Percentiles rank a stretch among this genome's conserved stretches.
Evolutionary conservation across 2,888 invertebrate species (phyloP).

Genomic region (Molorchus minor): DNA sequence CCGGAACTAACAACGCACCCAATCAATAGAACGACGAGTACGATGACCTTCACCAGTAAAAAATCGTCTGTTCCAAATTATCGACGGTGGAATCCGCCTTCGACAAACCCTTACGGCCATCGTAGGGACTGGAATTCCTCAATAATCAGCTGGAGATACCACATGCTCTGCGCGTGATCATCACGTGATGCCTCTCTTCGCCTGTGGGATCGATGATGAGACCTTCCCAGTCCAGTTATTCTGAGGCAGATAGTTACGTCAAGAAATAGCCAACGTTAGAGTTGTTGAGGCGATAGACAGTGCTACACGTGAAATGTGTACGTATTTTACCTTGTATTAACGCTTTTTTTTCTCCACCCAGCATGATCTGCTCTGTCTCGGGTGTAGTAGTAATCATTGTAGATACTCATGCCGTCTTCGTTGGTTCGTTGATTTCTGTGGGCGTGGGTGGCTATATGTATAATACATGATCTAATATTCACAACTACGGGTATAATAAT

Average conservation of each 20-base stretch:
- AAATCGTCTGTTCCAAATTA: not conserved
- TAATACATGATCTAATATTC: no score
- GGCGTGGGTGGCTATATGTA: no score
- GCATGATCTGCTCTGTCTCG: constrained; percentile 13
- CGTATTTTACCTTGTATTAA: constrained; percentile 43
- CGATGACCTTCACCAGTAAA: not conserved
- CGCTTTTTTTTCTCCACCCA: constrained; percentile 10
- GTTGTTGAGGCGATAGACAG: constrained; percentile 35
- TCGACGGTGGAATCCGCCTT: constrained; percentile 1
- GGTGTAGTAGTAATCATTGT: no score
- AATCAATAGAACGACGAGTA: no score
- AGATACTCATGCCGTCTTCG: no score
- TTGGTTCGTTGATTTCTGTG: no score
- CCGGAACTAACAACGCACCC: no score
- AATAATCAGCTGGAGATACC: constrained; percentile 30
- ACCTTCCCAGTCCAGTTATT: constrained; percentile 29
- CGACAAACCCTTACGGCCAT: constrained; percentile 6
- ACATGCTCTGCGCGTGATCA: constrained; percentile 56
- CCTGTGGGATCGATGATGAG: constrained; percentile 54
- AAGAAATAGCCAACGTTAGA: constrained; percentile 22
- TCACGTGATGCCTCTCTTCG: constrained; percentile 54
- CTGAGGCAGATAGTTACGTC: constrained; percentile 20
- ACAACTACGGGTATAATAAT: no score
- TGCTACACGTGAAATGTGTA: constrained; percentile 57
- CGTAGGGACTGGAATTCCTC: constrained; percentile 11